A percentile compares a stretch with the other conserved stretches of the same genome.
Evolutionary conservation across 2,797 vertebrate genomes (phyloP).

Genomic region (Kryptolebias ocellatus): DNA sequence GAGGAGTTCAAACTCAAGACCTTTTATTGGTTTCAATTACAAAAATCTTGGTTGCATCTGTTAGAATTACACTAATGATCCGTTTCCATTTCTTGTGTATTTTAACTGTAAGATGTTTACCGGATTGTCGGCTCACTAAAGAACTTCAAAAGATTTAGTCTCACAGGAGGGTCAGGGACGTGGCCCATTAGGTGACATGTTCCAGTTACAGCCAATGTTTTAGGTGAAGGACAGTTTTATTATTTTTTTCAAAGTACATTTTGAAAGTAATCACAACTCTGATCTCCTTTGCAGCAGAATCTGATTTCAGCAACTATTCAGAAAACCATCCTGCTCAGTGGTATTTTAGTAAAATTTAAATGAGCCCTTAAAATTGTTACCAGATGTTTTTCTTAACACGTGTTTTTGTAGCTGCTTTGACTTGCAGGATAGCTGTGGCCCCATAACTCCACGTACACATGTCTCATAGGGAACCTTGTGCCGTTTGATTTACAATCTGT

Average conservation of each 20-base stretch:
- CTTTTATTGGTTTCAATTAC: constrained; percentile 56
- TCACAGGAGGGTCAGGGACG: constrained; percentile 13
- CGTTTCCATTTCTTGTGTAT: constrained; percentile 50
- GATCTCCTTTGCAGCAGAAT: constrained; percentile 19
- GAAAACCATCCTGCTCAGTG: constrained; percentile 39
- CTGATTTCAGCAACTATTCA: constrained; percentile 35
- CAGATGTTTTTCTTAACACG: constrained; percentile 69
- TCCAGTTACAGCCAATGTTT: constrained; percentile 5
- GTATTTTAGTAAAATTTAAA: constrained; percentile 63
- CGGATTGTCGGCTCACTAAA: constrained; percentile 39
- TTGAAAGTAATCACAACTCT: not conserved
- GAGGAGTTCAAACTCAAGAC: constrained; percentile 32
- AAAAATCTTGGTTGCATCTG: constrained; percentile 52
- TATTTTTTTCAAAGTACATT: constrained; percentile 4
- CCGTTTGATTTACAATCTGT: constrained; percentile 9
- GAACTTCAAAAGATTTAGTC: constrained; percentile 7
- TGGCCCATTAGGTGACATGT: constrained; percentile 11
- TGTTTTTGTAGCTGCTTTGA: constrained; percentile 57
- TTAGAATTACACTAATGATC: constrained; percentile 33
- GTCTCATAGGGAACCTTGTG: constrained; percentile 1
- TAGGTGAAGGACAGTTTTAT: constrained; percentile 5
- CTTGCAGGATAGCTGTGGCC: constrained; percentile 34
- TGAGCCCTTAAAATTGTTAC: constrained; percentile 63
- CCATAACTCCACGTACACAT: constrained; percentile 43
- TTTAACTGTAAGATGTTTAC: constrained; percentile 50